Base-by-base conservation (phyloP, 2,797 vertebrate species). In the Myotis myotis region DNA sequence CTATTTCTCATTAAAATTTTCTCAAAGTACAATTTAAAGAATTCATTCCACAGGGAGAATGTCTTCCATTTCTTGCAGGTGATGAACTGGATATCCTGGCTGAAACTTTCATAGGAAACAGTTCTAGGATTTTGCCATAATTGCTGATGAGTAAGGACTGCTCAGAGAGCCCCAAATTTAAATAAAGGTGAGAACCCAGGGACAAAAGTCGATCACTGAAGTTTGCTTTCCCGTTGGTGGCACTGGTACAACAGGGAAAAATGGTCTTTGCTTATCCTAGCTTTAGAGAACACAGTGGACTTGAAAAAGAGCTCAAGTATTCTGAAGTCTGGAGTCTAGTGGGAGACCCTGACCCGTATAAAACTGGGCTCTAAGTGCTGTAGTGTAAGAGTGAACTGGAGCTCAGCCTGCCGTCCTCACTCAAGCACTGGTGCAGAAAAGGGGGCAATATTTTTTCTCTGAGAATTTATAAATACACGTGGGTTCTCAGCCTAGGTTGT, bases 1-100 rank as follows among this genome's bases (percentile, higher is more conserved):
- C 64, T 91, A 33, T 66, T 86, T 70, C 88, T 89, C 87, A 49
- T 76, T 79, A 33, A 62, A 72, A 41, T 57, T 23, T 66, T 92
- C 38, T 80, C 25, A 11, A 83, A 89, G 74, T 49, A 11, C 25
- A 70, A 68, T 84, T 28, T 3, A 25, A 70, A 93, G 93, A 20
- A 53, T 12, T 66, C 23, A 78, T 78, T 71, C 16, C 64, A 17
- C 12, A 68, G 5, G 30, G 49, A 75, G 38, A 19, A 53, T 53
- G 9, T 33, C 55, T 88, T 53, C 92, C 81, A 79, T 70, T 86
- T 89, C 17, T 78, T 79, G n/a, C 5, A 79, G 55, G 6, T 68
- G 87, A 76, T 57, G 75, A 81, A 89, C 62, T 53, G 86, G 60
- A 62, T 11, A 89, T 15, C 36, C 38, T 44, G 74, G 55, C 38